Percentiles rank a stretch among this genome's conserved stretches.
Conservation (phyloP, 2,797 vertebrate species). For the Ctenochaetus hawaiiensis region DNA sequence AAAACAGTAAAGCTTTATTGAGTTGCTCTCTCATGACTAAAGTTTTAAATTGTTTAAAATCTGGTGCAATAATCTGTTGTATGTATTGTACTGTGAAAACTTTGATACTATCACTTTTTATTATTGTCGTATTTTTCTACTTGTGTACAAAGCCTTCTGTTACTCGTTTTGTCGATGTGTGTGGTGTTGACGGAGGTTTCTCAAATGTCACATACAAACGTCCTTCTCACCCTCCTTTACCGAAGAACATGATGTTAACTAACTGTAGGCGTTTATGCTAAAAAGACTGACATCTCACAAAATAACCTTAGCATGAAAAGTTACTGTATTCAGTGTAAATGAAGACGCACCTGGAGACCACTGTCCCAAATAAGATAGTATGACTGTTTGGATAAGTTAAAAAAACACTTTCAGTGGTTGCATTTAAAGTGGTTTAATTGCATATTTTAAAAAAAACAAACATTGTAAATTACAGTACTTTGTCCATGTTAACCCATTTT, state of each 20-base stretch:
- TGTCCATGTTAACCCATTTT: slow-evolving; percentile 25
- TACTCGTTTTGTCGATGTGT: slow-evolving; percentile 41
- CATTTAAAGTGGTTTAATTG: slow-evolving; percentile 19
- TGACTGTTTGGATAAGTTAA: slow-evolving; percentile 35
- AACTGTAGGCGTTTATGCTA: slow-evolving; percentile 36
- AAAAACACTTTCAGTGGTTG: background rate
- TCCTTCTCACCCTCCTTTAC: slow-evolving; percentile 71
- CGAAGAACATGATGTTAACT: slow-evolving; percentile 78
- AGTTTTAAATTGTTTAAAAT: slow-evolving; percentile 46
- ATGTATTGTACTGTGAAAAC: slow-evolving; percentile 67
- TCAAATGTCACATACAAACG: slow-evolving; percentile 49
- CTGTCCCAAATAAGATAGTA: slow-evolving; percentile 10
- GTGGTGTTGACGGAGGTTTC: slow-evolving; percentile 44
- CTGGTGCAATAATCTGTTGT: slow-evolving; percentile 77
- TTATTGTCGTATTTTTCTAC: slow-evolving; percentile 73
- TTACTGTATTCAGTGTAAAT: slow-evolving; percentile 44
- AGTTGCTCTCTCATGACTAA: slow-evolving; percentile 18
- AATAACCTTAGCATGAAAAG: slow-evolving; percentile 27
- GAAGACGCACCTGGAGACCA: slow-evolving; percentile 38
- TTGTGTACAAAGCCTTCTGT: slow-evolving; percentile 61
- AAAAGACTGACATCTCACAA: slow-evolving; percentile 24
- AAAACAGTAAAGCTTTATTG: slow-evolving; percentile 1
- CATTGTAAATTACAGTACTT: slow-evolving; percentile 47
- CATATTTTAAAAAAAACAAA: slow-evolving; percentile 34
- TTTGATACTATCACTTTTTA: slow-evolving; percentile 76